Evolutionary conservation across 1,140 invertebrate species (phyloP).

Genomic region (Tachypleus tridentatus): DNA sequence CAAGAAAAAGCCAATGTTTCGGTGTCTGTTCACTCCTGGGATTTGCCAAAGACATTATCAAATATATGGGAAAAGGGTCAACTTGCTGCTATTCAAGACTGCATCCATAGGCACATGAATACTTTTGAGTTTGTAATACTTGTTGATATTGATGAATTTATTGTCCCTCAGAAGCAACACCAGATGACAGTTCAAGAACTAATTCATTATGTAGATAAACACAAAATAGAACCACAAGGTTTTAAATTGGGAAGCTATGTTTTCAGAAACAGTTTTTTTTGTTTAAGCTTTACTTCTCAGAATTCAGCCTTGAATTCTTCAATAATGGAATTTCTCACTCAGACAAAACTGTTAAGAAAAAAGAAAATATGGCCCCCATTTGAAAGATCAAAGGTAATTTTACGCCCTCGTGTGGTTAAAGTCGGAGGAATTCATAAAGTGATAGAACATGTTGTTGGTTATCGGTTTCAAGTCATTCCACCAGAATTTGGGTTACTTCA

Average conservation of each 20-base stretch:
- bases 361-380: conserved; percentile 10
- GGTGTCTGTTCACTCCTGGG: conserved; percentile 58
- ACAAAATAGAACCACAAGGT: not conserved
- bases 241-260: conserved; percentile 1
- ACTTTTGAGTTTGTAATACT: conserved; percentile 62
- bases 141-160: conserved; percentile 80
- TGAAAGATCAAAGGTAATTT: conserved; percentile 7
- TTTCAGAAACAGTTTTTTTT: conserved; percentile 11
- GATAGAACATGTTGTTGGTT: conserved; percentile 2
- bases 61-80: conserved; percentile 81
- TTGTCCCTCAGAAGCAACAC: conserved; percentile 52
- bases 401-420: not conserved
- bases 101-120: conserved; percentile 75
- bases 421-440: conserved; percentile 9
- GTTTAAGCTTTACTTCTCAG: conserved; percentile 6
- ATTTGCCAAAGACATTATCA: conserved; percentile 52
- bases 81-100: conserved; percentile 83
- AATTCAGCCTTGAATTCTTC: conserved; percentile 3
- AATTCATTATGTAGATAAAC: not conserved
- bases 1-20: conserved; percentile 49
- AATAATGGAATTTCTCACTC: conserved; percentile 4
- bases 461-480: conserved; percentile 2
- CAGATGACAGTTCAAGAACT: conserved; percentile 46
- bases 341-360: conserved; percentile 6
- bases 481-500: conserved; percentile 7